These are phyloP conservation scores for Bradypus variegatus DNA, from an alignment of 2,797 vertebrate species.

Conservation along the genomic window DNA sequence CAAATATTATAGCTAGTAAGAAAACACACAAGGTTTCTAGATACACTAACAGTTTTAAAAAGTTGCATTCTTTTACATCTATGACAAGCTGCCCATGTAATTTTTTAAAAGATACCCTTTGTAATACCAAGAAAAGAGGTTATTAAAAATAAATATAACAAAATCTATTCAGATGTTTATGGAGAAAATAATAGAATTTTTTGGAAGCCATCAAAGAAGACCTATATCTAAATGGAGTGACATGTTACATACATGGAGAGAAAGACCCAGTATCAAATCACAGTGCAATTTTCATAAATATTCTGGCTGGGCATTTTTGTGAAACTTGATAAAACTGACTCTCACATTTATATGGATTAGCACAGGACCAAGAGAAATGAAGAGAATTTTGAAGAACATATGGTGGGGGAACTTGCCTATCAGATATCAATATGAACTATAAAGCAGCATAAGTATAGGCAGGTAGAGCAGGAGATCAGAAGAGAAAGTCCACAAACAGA, in stretches of 20 bases:
- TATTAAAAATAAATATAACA: not conserved
- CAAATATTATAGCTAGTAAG: not conserved
- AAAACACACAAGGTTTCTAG: not conserved
- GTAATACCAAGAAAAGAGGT: not conserved
- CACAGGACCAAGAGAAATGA: not conserved
- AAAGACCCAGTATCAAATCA: too few relatives aligned
- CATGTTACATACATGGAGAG: not conserved
- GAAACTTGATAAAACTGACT: not conserved
- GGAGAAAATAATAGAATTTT: not conserved
- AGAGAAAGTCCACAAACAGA: too few relatives aligned
- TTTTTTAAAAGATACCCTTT: not conserved
- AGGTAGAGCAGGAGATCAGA: too few relatives aligned
- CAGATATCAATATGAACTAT: not conserved
- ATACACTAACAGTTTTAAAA: not conserved
- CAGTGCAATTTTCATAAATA: not conserved
- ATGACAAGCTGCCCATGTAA: not conserved
- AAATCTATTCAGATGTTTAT: not conserved
- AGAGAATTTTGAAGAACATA: not conserved
- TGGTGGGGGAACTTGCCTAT: too few relatives aligned
- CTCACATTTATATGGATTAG: not conserved
- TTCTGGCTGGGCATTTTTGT: not conserved
- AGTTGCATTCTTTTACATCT: not conserved
- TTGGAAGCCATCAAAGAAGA: not conserved
- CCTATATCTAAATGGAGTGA: not conserved
- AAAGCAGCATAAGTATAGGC: rapidly evolving